These are phyloP conservation scores for Echiichthys vipera DNA, from an alignment of 2,797 vertebrate species.

Conservation along the genomic window DNA sequence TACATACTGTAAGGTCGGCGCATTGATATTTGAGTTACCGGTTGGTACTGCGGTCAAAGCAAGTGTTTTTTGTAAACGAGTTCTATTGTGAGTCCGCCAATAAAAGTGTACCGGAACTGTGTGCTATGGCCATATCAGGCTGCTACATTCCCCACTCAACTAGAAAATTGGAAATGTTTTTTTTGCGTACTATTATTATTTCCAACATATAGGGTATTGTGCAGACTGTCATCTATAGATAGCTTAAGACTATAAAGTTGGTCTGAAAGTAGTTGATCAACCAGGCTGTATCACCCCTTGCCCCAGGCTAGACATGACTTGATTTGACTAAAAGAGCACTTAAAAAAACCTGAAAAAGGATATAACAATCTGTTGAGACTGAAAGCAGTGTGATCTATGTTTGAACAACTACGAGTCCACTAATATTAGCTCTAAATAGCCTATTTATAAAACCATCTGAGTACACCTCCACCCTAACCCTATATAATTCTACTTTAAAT, in stretches of 20 bases:
- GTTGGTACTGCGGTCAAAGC: conserved; percentile 36
- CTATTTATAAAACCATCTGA: not conserved
- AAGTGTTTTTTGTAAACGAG: conserved; percentile 17
- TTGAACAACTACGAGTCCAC: not conserved
- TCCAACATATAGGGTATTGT: conserved; percentile 21
- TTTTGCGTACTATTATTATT: conserved; percentile 25
- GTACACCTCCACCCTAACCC: not conserved
- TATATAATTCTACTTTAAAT: not conserved
- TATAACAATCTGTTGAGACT: not conserved
- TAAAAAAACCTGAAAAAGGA: too few species aligned
- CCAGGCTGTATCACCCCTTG: conserved; percentile 1
- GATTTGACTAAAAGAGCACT: not conserved
- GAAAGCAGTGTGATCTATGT: not conserved
- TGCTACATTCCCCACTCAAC: not conserved
- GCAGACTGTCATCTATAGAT: conserved; percentile 33
- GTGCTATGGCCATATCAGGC: not conserved
- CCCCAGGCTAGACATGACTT: conserved; percentile 2
- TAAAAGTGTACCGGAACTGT: conserved; percentile 15
- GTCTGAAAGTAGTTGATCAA: conserved; percentile 35
- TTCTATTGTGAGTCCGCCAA: conserved; percentile 25
- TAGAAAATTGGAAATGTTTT: not conserved
- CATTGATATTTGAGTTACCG: conserved; percentile 17
- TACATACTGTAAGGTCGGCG: not conserved
- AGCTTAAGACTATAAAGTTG: conserved; percentile 35
- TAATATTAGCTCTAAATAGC: conserved; percentile 8